Evolutionary conservation across 1,140 invertebrate species (phyloP), one percentile per base, ranked within the genome.

Genomic region (Caenorhabditis inopinata): DNA sequence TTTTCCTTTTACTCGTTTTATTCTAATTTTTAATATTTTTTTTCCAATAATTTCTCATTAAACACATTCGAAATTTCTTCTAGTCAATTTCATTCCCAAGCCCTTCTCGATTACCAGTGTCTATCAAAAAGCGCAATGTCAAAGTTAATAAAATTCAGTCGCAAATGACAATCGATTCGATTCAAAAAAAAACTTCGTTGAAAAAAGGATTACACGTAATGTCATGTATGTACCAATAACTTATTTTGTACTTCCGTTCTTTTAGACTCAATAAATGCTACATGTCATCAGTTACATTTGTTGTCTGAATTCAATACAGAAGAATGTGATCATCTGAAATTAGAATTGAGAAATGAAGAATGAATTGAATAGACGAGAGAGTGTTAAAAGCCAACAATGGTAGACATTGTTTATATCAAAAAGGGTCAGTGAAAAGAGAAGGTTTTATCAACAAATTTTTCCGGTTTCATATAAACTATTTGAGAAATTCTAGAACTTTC

Each of bases 361-460:
- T 23, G 6, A 68, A 29, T 68, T 32, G 58, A 38, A 68, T 68
- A 68, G 58, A 29, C 38, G 32, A 25, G 58, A 68, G 21, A 25
- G 58, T 18, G 38, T 16, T 4, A 23, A 14, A 51, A 27, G 27
- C 29, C 38, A 42, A 42, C 38, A 14, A 42, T 7, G 38, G 29
- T 4, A 58, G 58, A 38, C 58, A 68, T 68, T 68, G 58, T 68
- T 68, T 68, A 68, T 68, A 68, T 68, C 58, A 68, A 38, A 38
- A 38, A 18, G 58, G 32, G n/a, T 14, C 21, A 38, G 32, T 38
- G 58, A 68, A 38, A 68, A 29, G 25, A 68, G n/a, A 42, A 38
- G 58, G 58, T 68, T 68, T 68, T 38, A 68, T 68, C 58, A 68
- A 68, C 58, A 68, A 68, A 38, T 68, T 68, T 21, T 1, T 9